Conservation (phyloP, 2,113 vertebrate genomes). For the Solenodon paradoxus region DNA sequence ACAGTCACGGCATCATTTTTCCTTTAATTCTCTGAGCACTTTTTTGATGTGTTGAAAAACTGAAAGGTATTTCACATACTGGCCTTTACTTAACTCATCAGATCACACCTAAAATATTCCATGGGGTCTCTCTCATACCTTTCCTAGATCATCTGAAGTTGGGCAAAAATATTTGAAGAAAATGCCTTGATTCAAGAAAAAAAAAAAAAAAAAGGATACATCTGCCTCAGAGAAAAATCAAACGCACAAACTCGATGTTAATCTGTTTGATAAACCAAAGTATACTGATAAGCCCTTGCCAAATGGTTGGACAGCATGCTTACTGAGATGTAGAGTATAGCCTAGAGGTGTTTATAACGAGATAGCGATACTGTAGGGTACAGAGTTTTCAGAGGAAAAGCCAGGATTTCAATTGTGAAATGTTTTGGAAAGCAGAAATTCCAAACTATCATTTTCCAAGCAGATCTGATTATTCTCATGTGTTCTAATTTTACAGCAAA, state of each 20-base stretch:
- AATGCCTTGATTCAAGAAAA: constrained; percentile 17
- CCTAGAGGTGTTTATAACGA: constrained; percentile 52
- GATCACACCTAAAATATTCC: constrained; percentile 41
- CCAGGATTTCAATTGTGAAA: constrained; percentile 70
- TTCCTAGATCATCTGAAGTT: constrained; percentile 40
- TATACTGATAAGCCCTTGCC: constrained; percentile 49
- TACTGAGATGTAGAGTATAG: constrained; percentile 64
- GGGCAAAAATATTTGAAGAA: constrained; percentile 60
- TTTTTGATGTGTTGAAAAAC: constrained; percentile 39
- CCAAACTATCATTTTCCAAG: constrained; percentile 67
- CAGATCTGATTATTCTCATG: constrained; percentile 72
- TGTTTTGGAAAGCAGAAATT: constrained; percentile 70
- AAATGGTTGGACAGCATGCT: constrained; percentile 62
- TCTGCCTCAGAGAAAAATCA: constrained; percentile 57
- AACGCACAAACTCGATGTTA: constrained; percentile 39
- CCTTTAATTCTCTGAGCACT: constrained; percentile 8
- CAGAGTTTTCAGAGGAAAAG: constrained; percentile 22
- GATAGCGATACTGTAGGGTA: constrained; percentile 40
- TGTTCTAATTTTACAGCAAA: constrained; percentile 64
- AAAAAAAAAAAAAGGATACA: background rate
- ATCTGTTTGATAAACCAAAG: constrained; percentile 56
- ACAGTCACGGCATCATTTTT: background rate
- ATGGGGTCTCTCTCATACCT: constrained; percentile 30
- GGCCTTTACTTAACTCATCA: constrained; percentile 32
- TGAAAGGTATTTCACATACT: background rate